Percentiles rank a stretch among this genome's conserved stretches.
These are phyloP conservation scores for Tortrix viridana DNA, from an alignment of 2,888 invertebrate species.

Conservation along the genomic window DNA sequence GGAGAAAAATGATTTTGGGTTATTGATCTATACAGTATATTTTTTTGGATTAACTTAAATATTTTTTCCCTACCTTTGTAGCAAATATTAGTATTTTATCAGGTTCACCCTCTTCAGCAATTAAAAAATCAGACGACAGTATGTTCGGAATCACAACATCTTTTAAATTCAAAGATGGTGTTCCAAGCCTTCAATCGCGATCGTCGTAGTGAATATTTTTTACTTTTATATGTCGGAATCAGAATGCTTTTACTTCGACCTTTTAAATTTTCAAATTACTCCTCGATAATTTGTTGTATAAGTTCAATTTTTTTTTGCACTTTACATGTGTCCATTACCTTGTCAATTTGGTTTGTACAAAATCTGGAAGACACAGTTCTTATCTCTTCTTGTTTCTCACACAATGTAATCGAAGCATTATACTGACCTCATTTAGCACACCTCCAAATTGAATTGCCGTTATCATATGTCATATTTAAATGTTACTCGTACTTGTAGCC, in stretches of 20 bases:
- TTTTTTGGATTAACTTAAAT: neutral
- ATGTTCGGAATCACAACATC: constrained; percentile 19
- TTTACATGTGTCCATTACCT: too few relatives aligned
- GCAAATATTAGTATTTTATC: too few relatives aligned
- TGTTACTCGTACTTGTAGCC: constrained; percentile 3
- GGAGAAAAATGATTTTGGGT: too few relatives aligned
- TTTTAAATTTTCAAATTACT: too few relatives aligned
- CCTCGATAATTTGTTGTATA: too few relatives aligned
- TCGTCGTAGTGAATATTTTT: constrained; percentile 22
- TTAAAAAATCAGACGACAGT: constrained; percentile 14
- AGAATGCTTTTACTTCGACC: constrained; percentile 13
- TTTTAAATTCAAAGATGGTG: constrained; percentile 16
- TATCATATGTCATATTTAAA: constrained; percentile 13
- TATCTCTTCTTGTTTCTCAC: too few relatives aligned
- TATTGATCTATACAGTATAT: too few relatives aligned
- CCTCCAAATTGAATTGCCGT: constrained; percentile 17
- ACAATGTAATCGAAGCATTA: constrained; percentile 3
- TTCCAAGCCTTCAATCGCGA: constrained; percentile 20
- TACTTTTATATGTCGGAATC: constrained; percentile 22
- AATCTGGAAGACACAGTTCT: too few relatives aligned
- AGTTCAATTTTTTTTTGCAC: constrained; percentile 9
- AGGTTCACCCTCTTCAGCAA: too few relatives aligned
- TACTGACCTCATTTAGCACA: constrained; percentile 16
- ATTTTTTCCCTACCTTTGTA: too few relatives aligned
- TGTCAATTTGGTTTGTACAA: too few relatives aligned